These are phyloP conservation scores for Caenorhabditis remanei DNA, from an alignment of 1,140 invertebrate species.

Conservation along the genomic window DNA sequence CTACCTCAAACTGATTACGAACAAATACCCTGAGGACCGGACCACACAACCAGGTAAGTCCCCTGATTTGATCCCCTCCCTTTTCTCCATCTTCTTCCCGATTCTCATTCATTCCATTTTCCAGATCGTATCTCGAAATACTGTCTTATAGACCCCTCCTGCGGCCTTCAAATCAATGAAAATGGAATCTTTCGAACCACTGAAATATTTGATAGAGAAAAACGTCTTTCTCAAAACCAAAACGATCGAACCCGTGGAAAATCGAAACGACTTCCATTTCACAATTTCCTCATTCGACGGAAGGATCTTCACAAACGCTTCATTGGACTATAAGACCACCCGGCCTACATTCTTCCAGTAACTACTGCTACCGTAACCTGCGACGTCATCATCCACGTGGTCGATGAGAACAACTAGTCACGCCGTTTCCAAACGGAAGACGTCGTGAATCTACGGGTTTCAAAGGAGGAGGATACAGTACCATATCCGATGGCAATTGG, in stretches of 20 bases:
- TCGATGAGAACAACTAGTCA: slow-evolving; percentile 61
- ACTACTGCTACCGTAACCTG: background rate
- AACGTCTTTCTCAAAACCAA: background rate
- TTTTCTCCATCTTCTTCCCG: no score
- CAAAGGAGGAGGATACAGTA: background rate
- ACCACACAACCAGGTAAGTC: no score
- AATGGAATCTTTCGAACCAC: background rate
- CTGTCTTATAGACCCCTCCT: background rate
- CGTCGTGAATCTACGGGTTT: background rate
- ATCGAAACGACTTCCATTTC: slow-evolving; percentile 35
- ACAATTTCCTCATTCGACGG: slow-evolving; percentile 38
- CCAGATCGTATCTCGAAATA: slow-evolving; percentile 15
- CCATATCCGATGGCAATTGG: background rate
- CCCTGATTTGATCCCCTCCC: no score
- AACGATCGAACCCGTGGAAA: slow-evolving; percentile 7
- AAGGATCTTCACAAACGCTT: background rate
- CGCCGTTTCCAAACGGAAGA: slow-evolving; percentile 58
- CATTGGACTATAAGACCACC: background rate
- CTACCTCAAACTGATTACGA: no score
- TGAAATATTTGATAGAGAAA: background rate
- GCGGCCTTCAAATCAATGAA: slow-evolving; percentile 1
- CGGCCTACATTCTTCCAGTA: background rate
- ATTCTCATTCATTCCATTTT: no score
- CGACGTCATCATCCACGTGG: slow-evolving; percentile 28
- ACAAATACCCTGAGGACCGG: no score